Conservation (phyloP, 2,797 vertebrate species). For the Craterocephalus amniculus region DNA sequence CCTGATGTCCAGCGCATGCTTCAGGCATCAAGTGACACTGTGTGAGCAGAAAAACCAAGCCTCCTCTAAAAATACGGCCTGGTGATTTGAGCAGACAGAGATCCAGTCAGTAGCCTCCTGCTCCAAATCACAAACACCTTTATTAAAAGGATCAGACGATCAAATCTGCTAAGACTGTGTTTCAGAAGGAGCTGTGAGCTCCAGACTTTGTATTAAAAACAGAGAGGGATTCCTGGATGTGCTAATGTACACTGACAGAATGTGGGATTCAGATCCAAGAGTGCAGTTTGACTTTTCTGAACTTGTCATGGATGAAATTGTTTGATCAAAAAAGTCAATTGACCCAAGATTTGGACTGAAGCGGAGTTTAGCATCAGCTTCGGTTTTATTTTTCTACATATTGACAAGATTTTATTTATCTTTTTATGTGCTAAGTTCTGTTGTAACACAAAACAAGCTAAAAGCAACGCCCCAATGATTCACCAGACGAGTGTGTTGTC, state of each 20-base stretch:
- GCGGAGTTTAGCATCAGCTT: not conserved
- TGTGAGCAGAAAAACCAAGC: not conserved
- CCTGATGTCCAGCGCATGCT: not conserved
- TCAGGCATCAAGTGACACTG: not conserved
- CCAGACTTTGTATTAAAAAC: not conserved
- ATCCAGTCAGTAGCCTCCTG: not conserved
- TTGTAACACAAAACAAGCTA: not conserved
- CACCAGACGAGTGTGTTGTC: conserved; percentile 10
- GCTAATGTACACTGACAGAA: conserved; percentile 5
- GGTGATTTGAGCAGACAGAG: not conserved
- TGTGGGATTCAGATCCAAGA: not conserved
- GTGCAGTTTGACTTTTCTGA: too few relatives aligned
- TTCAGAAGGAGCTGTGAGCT: not conserved
- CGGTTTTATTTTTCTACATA: too few relatives aligned
- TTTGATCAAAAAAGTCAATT: too few relatives aligned
- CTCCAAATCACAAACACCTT: not conserved
- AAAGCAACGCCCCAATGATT: not conserved
- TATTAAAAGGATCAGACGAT: not conserved
- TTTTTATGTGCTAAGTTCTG: not conserved
- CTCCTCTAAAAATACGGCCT: not conserved
- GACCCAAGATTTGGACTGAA: too few relatives aligned
- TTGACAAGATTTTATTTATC: not conserved
- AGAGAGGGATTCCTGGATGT: not conserved
- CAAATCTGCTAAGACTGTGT: not conserved
- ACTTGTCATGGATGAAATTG: too few relatives aligned